Base-by-base conservation (phyloP, 2,797 vertebrate species). In the Syngnathus rostellatus region DNA sequence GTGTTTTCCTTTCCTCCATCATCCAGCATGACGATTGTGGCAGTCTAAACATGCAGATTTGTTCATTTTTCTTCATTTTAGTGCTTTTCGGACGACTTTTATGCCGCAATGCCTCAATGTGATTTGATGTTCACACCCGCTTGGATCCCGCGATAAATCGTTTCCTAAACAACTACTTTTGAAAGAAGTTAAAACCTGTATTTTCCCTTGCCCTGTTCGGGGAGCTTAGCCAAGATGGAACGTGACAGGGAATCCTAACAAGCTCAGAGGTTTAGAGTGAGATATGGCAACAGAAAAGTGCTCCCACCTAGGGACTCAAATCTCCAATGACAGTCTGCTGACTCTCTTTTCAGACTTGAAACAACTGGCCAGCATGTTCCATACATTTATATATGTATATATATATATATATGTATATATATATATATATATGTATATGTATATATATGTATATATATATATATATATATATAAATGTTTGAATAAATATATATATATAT, bases 181-280 rank as follows among this genome's bases (percentile, higher is more conserved):
- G 19, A 72, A 72, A 71, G 10, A 72, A 77, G 11, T 66, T 53
- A 55, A 72, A 75, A 68, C 14, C 37, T 46, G 43, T 37, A 70
- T 75, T 74, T 70, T 64, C 39, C 54, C 65, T 31, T 62, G 67
- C 62, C 58, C 62, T 10, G 51, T 89, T 84, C 85, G 74, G 84
- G 78, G 77, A 75, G 78, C 82, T 86, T 85, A 82, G 72, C 58
- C 57, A 41, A 50, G n/a, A 73, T 66, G 64, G 71, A 69, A 79
- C 64, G 62, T 74, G 77, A 72, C 70, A 71, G 62, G 77, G 72
- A 82, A 78, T 84, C 70, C 66, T 79, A 86, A 78, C 63, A 66
- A 79, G 79, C 75, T 61, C 58, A 41, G 39, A 60, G 19, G 39
- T 40, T 83, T 77, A 70, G 51, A 72, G 50, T 69, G 51, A 62